Evolutionary conservation across 2,888 invertebrate genomes (phyloP).

Genomic region (Amphipoea lucens): DNA sequence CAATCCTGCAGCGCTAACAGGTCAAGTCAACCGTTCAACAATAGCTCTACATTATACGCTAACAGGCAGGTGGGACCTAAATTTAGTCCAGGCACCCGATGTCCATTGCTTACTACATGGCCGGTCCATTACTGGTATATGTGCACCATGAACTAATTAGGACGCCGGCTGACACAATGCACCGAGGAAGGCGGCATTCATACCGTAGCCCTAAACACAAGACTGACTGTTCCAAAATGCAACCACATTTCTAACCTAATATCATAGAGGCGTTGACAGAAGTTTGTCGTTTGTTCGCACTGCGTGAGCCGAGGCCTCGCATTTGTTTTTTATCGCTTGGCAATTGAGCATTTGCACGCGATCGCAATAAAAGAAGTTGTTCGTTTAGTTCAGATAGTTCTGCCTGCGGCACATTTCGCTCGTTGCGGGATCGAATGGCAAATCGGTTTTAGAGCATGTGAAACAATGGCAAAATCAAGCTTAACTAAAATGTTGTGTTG

Average conservation of each 20-base stretch:
- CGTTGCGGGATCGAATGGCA: slow-evolving; percentile 43
- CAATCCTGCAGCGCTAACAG: slow-evolving; percentile 45
- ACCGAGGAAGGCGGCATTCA: slow-evolving; percentile 40
- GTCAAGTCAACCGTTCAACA: slow-evolving; percentile 55
- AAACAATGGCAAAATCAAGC: slow-evolving; percentile 44
- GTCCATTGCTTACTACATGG: slow-evolving; percentile 70
- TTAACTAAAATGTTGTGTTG: slow-evolving; percentile 19
- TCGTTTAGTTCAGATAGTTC: slow-evolving; percentile 58
- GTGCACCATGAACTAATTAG: slow-evolving; percentile 76
- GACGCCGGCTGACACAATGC: slow-evolving; percentile 66
- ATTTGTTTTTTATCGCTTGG: slow-evolving; percentile 62
- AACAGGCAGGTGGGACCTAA: slow-evolving; percentile 62
- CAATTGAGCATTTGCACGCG: slow-evolving; percentile 65
- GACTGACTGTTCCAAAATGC: slow-evolving; percentile 41
- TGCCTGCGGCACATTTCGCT: slow-evolving; percentile 39
- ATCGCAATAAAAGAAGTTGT: slow-evolving; percentile 65
- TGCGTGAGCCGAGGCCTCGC: slow-evolving; percentile 41
- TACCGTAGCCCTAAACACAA: slow-evolving; percentile 29
- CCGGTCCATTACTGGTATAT: slow-evolving; percentile 74
- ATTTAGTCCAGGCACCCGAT: slow-evolving; percentile 53
- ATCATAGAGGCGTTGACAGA: slow-evolving; percentile 43
- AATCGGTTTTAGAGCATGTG: slow-evolving; percentile 45
- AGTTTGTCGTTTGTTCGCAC: slow-evolving; percentile 44
- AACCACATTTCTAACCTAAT: slow-evolving; percentile 39
- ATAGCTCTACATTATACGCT: slow-evolving; percentile 60